These are phyloP conservation scores for Flexamia atlantica DNA, from an alignment of 2,888 invertebrate genomes.

Conservation along the genomic window DNA sequence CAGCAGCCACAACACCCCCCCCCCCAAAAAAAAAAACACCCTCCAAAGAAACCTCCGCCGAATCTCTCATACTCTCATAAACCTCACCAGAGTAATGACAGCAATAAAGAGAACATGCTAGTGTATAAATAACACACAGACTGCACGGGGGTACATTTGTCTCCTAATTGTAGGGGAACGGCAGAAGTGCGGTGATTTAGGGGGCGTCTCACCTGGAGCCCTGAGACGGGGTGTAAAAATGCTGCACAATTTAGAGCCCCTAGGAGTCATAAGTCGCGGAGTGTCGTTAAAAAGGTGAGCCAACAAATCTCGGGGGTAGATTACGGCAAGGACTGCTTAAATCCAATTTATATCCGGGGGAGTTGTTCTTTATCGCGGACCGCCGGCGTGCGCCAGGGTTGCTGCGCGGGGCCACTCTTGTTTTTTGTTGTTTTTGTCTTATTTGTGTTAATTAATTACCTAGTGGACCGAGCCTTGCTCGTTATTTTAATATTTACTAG, in stretches of 20 bases:
- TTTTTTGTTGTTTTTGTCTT: background rate
- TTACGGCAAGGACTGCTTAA: slow-evolving; percentile 62
- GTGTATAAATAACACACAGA: slow-evolving; percentile 51
- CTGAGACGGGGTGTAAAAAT: slow-evolving; percentile 38
- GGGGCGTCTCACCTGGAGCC: slow-evolving; percentile 21
- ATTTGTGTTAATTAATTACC: no score
- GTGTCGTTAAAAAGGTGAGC: slow-evolving; percentile 59
- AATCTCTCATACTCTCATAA: background rate
- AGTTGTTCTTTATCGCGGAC: slow-evolving; percentile 53
- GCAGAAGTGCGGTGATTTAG: slow-evolving; percentile 53
- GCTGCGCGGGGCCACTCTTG: slow-evolving; percentile 34
- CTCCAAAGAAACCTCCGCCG: background rate
- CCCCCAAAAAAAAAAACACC: no score
- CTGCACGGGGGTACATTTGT: slow-evolving; percentile 48
- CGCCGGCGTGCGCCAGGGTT: slow-evolving; percentile 25
- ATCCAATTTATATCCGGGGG: slow-evolving; percentile 64
- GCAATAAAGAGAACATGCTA: slow-evolving; percentile 52
- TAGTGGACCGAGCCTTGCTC: no score
- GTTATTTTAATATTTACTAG: no score
- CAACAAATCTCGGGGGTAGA: slow-evolving; percentile 54
- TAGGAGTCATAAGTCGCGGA: slow-evolving; percentile 45
- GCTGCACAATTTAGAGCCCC: slow-evolving; percentile 39
- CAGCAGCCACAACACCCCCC: no score
- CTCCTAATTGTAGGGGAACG: slow-evolving; percentile 56
- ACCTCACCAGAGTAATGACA: slow-evolving; percentile 32